These are phyloP conservation scores for Oncorhynchus masou DNA, from an alignment of 2,113 vertebrate genomes.

Conservation along the genomic window DNA sequence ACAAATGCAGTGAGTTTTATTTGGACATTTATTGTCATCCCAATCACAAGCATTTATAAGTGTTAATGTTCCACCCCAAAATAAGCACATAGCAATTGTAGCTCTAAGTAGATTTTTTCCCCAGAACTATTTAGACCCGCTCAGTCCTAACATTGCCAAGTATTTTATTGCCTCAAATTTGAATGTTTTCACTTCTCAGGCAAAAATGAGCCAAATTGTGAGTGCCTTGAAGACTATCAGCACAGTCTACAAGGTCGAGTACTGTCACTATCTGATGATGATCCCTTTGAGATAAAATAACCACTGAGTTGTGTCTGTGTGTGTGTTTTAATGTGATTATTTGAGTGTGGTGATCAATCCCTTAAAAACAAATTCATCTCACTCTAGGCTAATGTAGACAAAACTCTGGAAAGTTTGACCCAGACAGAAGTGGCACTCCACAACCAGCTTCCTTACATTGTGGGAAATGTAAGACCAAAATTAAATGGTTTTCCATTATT, in stretches of 20 bases:
- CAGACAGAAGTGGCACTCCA: background rate
- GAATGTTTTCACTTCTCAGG: no score
- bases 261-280: background rate
- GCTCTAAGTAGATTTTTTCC: no score
- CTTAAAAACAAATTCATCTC: background rate
- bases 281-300: background rate
- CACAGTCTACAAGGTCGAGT: constrained; percentile 17
- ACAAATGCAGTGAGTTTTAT: constrained; percentile 4
- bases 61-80: no score
- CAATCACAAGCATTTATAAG: no score
- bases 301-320: no score
- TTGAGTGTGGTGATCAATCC: no score
- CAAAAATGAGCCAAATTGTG: constrained; percentile 11
- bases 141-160: no score
- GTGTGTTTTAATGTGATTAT: no score
- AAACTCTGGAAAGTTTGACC: background rate
- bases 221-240: constrained; percentile 14
- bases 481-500: background rate
- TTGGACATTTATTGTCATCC: no score
- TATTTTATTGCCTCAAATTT: no score
- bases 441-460: background rate
- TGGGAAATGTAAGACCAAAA: constrained; percentile 13
- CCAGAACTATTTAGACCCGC: no score
- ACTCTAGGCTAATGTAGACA: background rate
- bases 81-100: no score